A percentile compares a stretch with the other conserved stretches of the same genome.
Evolutionary conservation across 2,113 vertebrate genomes (phyloP).

Genomic region (Alligator sinensis): DNA sequence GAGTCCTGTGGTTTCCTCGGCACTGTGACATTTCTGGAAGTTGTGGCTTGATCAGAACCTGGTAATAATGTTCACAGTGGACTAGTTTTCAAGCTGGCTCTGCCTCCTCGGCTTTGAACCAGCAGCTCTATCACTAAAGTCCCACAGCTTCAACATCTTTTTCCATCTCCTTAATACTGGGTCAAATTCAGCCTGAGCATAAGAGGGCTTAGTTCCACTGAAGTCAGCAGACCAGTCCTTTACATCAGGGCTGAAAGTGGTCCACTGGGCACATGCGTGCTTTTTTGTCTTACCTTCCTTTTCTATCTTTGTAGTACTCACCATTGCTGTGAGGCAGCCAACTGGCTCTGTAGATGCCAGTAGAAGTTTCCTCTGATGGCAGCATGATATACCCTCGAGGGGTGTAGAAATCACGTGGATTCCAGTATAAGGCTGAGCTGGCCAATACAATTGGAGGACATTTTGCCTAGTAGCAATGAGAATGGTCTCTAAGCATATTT

Average conservation of each 20-base stretch:
- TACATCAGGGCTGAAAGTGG: not conserved
- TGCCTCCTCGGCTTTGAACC: not conserved
- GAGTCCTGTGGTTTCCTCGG: too few species aligned
- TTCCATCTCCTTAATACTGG: not conserved
- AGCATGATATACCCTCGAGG: not conserved
- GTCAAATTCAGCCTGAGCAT: not conserved
- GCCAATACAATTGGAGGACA: not conserved
- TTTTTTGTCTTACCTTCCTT: not conserved
- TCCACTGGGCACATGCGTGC: not conserved
- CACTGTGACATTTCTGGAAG: not conserved
- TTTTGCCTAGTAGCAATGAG: not conserved
- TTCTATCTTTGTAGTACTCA: not conserved
- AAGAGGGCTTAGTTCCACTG: not conserved
- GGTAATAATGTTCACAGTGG: not conserved
- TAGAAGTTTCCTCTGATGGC: not conserved
- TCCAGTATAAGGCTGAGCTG: not conserved
- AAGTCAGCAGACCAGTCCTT: not conserved
- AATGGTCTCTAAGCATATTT: not conserved
- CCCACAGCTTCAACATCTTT: not conserved
- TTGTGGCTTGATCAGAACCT: not conserved
- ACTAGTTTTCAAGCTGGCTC: not conserved
- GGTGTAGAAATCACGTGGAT: not conserved
- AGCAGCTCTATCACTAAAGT: not conserved
- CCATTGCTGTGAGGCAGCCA: not conserved
- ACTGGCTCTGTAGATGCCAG: not conserved